Percentiles rank a stretch among this genome's conserved stretches.
These are phyloP conservation scores for Sminthopsis crassicaudata DNA, from an alignment of 2,113 vertebrate species.

Conservation along the genomic window DNA sequence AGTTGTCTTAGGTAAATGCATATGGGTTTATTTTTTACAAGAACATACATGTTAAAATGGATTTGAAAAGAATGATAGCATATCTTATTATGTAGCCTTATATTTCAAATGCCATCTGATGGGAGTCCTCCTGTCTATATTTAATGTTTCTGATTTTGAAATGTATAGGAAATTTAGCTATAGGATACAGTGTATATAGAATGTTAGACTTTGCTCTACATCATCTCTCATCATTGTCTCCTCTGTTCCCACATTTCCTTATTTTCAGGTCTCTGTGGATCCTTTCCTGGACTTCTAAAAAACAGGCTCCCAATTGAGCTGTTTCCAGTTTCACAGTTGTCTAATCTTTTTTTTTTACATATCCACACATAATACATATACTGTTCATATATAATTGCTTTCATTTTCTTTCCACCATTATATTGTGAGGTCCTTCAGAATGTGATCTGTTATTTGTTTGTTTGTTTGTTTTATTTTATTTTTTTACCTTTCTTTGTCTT, in stretches of 20 bases:
- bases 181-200: not conserved
- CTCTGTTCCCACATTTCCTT: too few relatives aligned
- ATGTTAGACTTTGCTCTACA: not conserved
- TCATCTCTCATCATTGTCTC: too few relatives aligned
- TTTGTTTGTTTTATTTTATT: not conserved
- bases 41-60: slow-evolving; percentile 21
- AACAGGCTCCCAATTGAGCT: not conserved
- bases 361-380: too few relatives aligned
- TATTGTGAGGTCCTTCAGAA: not conserved
- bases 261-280: not conserved
- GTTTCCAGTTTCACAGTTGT: not conserved
- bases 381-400: not conserved
- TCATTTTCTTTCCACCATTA: not conserved
- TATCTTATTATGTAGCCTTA: not conserved
- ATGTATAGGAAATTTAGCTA: not conserved
- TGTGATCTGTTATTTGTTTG: not conserved
- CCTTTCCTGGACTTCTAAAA: not conserved
- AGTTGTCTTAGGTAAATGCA: slow-evolving; percentile 47
- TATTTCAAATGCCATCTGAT: not conserved
- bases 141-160: not conserved
- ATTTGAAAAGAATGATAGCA: slow-evolving; percentile 7
- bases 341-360: too few relatives aligned
- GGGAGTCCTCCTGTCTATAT: not conserved
- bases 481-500: not conserved
- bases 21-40: not conserved